phyloP scores from a whole-genome alignment of 2,797 vertebrate genomes.

The Chiropotes sagulatus region DNA sequence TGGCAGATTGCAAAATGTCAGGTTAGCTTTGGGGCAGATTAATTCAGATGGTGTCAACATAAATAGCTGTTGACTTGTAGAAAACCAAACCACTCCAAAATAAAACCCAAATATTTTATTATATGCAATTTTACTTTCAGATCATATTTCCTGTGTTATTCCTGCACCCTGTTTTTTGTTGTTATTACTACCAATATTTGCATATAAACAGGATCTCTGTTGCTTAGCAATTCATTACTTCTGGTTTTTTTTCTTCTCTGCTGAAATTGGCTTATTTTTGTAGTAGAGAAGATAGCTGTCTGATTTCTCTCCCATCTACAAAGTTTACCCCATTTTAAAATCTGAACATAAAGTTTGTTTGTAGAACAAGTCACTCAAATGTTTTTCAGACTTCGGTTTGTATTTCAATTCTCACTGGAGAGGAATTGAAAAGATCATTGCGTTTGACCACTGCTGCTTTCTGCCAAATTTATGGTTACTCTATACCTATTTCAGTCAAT shows the following conservation, averaged over 20 bases:
- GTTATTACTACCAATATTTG: conserved; percentile 67
- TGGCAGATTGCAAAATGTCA: conserved; percentile 27
- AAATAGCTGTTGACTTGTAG: conserved; percentile 57
- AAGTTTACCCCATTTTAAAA: conserved; percentile 1
- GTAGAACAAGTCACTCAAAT: neutral
- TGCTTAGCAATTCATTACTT: conserved; percentile 66
- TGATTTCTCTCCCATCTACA: neutral
- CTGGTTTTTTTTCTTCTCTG: conserved; percentile 16
- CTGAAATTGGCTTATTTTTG: conserved; percentile 36
- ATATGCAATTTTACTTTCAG: conserved; percentile 43
- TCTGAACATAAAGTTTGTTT: conserved; percentile 9
- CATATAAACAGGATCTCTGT: conserved; percentile 69
- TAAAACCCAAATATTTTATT: conserved; percentile 58
- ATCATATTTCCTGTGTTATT: conserved; percentile 68
- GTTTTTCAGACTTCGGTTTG: neutral
- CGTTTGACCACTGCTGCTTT: neutral
- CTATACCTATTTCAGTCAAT: neutral
- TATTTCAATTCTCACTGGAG: neutral
- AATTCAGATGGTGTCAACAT: conserved; percentile 45
- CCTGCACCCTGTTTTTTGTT: conserved; percentile 32
- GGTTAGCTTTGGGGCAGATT: conserved; percentile 21
- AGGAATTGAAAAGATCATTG: neutral
- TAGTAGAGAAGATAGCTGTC: neutral
- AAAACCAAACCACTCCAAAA: conserved; percentile 49
- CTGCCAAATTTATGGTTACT: neutral